Conservation (phyloP, 2,113 vertebrate genomes). For the Sinocyclocheilus grahami region DNA sequence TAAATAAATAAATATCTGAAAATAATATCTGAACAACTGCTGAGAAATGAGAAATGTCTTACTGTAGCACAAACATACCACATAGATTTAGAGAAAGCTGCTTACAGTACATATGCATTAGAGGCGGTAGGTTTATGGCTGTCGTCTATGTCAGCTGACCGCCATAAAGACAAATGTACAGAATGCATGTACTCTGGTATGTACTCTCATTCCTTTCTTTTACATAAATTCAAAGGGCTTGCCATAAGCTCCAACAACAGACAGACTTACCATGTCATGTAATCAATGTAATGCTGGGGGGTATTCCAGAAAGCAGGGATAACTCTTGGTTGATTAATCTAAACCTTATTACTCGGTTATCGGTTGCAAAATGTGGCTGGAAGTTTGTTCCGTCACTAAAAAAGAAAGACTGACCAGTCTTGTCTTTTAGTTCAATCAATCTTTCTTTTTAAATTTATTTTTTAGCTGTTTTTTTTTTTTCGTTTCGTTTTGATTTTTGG, state of each 20-base stretch:
- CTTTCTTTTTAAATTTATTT: no score
- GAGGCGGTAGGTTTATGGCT: not conserved
- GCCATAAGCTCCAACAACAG: not conserved
- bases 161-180: not conserved
- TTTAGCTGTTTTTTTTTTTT: no score
- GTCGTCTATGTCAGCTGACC: not conserved
- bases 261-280: not conserved
- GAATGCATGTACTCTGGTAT: slow-evolving; percentile 4
- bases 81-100: slow-evolving; percentile 13
- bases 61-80: not conserved
- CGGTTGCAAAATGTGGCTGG: not conserved
- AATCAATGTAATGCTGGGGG: not conserved
- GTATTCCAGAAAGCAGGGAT: not conserved
- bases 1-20: not conserved
- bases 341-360: not conserved
- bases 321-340: not conserved
- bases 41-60: not conserved
- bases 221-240: slow-evolving; percentile 6
- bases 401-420: not conserved
- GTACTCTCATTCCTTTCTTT: not conserved
- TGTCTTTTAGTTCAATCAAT: not conserved
- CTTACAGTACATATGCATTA: not conserved
- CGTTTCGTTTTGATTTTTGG: no score
- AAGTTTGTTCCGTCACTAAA: not conserved
- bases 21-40: not conserved